Base-by-base conservation (phyloP, 2,888 invertebrate species). In the Sipha maydis region DNA sequence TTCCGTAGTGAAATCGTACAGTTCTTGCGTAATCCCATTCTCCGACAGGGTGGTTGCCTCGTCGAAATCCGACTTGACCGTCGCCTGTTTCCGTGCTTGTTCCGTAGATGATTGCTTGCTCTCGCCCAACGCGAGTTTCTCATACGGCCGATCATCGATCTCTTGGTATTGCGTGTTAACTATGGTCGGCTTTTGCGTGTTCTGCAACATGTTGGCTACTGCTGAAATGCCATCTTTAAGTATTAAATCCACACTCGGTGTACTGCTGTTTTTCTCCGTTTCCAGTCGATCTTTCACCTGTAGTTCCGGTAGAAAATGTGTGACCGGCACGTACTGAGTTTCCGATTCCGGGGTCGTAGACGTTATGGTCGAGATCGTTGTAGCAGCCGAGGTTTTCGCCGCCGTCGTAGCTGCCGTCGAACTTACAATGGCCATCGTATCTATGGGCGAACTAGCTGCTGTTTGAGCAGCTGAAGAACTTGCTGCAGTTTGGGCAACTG, bases 261-360 rank as follows among this genome's bases (percentile, higher is more conserved):
- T 11, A 56, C 89, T 76, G 77, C 54, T 89, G 86, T 82, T 77
- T 80, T 56, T 61, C 67, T 41, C 69, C 71, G 28, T 41, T 78
- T 84, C 90, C 25, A 28, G 54, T 34, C 56, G 77, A 11, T 85
- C 75, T 75, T 84, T 85, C 14, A 77, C 25, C 82, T 75, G 80
- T 21, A 88, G 19, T 25, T 89, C 89, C 9, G 71, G 84, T 7
- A 89, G 19, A 38, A 80, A 85, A 85, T 89, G 85, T 3, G 89
- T 89, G 8, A 83, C 89, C 0, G 89, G 77, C 25, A 89, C 84
- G 48, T 89, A 85, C 14, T 89, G 80, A 4, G 85, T 85, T 79
- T 89, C 83, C 21, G 89, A 71, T 77, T 89, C 83, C 17, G 84
- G 73, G 28, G 89, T 89, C 31, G 89, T 83, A 3, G 84, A 71